Evolutionary conservation across 2,113 vertebrate genomes (phyloP), one percentile per base, ranked within the genome.

Genomic region (Syrmaticus mikado): DNA sequence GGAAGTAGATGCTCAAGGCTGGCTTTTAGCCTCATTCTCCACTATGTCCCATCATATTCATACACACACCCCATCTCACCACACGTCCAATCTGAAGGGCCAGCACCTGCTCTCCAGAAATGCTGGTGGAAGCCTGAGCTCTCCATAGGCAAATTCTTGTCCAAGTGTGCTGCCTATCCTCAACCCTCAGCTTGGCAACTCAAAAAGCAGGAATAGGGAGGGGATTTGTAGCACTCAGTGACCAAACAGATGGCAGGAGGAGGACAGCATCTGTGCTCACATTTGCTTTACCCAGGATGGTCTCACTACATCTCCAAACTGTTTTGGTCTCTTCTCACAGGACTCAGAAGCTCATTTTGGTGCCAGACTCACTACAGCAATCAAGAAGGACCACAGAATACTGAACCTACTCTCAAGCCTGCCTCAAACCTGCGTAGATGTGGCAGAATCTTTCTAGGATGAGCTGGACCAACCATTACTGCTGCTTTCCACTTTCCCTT

Each of bases 31-130:
- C 18, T 68, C 1, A 1, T 53, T 52, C 55, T 21, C 43, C 36
- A 36, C 1, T 0, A 21, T 34, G 12, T 11, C 0, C 1, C 45
- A 81, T 58, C 30, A n/a, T 10, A 55, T 4, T 83, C 60, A 10
- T 9, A 61, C 58, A 62, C 25, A 19, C 25, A 40, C 3, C 61
- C 38, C 38, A 28, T 8, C 61, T 12, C 38, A 28, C 27, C 38
- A 28, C 11, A 27, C 24, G 17, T 27, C 46, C 34, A 34, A 32
- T 43, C 12, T 32, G 18, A 43, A 43, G 8, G 18, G 34, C 28
- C 28, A 21, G 28, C 40, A 70, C 46, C n/a, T 34, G 24, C 25
- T 52, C 27, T 34, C 25, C 46, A 52, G 34, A 52, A 19, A 34
- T 27, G 15, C 25, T 28, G 14, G 10, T 28, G 34, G 67, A 34